Conservation (phyloP, 2,888 invertebrate genomes). For the Pycnomerus fuliginosus region DNA sequence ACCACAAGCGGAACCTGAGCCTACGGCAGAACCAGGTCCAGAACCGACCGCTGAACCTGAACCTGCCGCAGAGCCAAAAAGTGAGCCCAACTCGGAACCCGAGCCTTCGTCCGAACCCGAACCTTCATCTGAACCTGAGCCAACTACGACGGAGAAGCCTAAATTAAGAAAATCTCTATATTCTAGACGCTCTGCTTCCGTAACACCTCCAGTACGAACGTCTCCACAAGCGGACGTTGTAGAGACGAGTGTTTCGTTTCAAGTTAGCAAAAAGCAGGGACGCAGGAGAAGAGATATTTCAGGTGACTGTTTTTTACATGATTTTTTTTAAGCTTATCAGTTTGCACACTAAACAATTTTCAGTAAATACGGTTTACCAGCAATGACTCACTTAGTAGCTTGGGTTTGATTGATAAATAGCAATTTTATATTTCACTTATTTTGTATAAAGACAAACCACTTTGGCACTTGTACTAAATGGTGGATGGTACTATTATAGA, state of each 20-base stretch:
- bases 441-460: no score
- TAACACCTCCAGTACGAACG: constrained; percentile 27
- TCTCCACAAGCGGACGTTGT: constrained; percentile 63
- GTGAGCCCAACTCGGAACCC: constrained; percentile 33
- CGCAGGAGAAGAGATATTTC: constrained; percentile 27
- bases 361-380: no score
- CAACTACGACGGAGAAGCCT: constrained; percentile 28
- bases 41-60: constrained; percentile 50
- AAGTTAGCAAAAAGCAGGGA: constrained; percentile 68
- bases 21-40: constrained; percentile 41
- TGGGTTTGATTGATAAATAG: no score
- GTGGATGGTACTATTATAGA: constrained; percentile 46
- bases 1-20: constrained; percentile 42
- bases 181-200: constrained; percentile 45
- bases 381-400: no score
- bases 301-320: no score
- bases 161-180: constrained; percentile 46
- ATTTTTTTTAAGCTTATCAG: no score
- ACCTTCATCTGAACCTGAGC: constrained; percentile 44
- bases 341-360: no score
- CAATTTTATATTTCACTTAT: no score
- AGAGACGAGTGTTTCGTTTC: constrained; percentile 77
- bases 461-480: constrained; percentile 32
- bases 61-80: constrained; percentile 23
- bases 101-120: constrained; percentile 51